Evolutionary conservation across 2,113 vertebrate genomes (phyloP), one percentile per base, ranked within the genome.

Genomic region (Perca fluviatilis): DNA sequence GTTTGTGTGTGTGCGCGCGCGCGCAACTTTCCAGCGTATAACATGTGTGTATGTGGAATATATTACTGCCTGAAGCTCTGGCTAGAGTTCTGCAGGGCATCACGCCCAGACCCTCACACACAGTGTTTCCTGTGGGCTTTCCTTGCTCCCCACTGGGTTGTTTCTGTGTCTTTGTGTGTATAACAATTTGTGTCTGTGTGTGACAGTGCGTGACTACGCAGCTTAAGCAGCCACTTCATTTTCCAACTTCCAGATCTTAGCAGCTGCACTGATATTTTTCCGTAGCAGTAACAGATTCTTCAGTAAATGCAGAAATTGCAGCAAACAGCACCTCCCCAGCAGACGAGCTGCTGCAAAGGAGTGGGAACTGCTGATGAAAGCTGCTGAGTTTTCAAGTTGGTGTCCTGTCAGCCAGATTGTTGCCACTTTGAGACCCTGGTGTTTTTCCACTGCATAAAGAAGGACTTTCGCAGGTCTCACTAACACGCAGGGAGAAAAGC

Each of bases 91-190:
- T 86, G 61, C 40, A 88, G 82, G 88, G 89, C 86, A 87, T 72
- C 57, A 11, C n/a, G 80, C 91, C 91, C 88, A 84, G 90, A 88
- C 53, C 80, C 72, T 81, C 80, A 78, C 73, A 82, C 85, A 83
- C 80, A 77, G 77, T 25, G 78, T 85, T 92, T 92, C 85, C 91
- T 90, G 77, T 92, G 87, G 86, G 86, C 63, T 85, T 85, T 68
- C 70, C 74, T 81, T 62, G 7, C 75, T 86, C 82, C 88, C 80
- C 65, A 68, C 51, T 77, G 65, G 36, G 19, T 65, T 60, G 74
- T 62, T 57, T 79, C 65, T 85, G 73, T 83, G 64, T 83, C 58
- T 84, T 50, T 74, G 68, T 85, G 79, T 61, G 64, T 58, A 21
- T 54, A 84, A 77, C 72, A 72, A 74, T 85, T 62, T 81, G 76